Evolutionary conservation across 1,140 invertebrate genomes (phyloP), one percentile per base, ranked within the genome.

Genomic region (Tenebrio molitor): DNA sequence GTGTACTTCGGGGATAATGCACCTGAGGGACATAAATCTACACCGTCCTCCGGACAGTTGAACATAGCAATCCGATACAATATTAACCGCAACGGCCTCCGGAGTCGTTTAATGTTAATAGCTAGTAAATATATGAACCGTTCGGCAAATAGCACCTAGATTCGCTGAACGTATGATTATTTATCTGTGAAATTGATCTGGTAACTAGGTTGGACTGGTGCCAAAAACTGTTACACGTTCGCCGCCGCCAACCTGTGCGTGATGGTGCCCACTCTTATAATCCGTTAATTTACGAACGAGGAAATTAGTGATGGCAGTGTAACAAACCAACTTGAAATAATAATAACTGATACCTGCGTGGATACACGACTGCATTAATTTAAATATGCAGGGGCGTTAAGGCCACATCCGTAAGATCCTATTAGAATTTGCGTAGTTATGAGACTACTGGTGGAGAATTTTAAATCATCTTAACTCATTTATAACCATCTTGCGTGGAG

Each of bases 131-230:
- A 66, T 66, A 66, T 70, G 36, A 70, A 70, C 25, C 19, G 50
- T 33, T 58, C 46, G 36, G 25, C 25, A 29, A 58, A 29, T 4
- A 17, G 34, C 2, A 16, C 3, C 14, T 63, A 63, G 21, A 63
- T 71, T 71, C 42, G 21, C 17, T 12, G 44, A 71, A 71, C 34
- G 39, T 44, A 71, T 71, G 29, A 63, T 64, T 64, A 42, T 42
- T 64, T 71, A 71, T 71, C 69, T 71, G 41, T 62, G 39, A 71
- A 71, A 63, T 64, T 64, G 69, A 71, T 71, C 69, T 71, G 34
- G n/a, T 64, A 62, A 71, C 50, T 44, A 23, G 34, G 12, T 64
- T 71, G 69, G 69, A 71, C 58, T 14, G 23, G 34, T 23, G 34
- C 69, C 69, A 71, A 62, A 63, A 36, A 71, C 58, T 39, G 42